Evolutionary conservation across 2,888 invertebrate species (phyloP), one percentile per base, ranked within the genome.

Genomic region (Macrophya annulata): DNA sequence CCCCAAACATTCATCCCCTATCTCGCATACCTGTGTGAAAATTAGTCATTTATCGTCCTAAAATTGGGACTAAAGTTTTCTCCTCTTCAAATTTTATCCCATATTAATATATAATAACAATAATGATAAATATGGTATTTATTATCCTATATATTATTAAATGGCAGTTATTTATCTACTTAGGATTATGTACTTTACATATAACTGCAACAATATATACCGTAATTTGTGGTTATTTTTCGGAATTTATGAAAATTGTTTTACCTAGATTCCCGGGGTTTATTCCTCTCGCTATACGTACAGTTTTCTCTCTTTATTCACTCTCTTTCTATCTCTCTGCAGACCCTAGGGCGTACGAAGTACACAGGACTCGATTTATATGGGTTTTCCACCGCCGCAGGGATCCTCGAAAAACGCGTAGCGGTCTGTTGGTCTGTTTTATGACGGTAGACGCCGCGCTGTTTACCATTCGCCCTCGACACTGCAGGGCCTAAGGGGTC

Each of bases 371-470:
- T 55, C 77, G 51, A 77, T 77, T 77, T 77, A 77, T 77, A 77
- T 77, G 77, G 77, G 77, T 77, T 77, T 77, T 55, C 68, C 48
- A 25, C 77, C 15, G 51, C 77, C 77, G 51, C 77, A 77, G 77
- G 77, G 51, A 77, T 77, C 51, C 77, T 77, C 55, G 77, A 77
- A 77, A 77, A 77, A 77, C 71, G 71, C 40, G 71, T 48, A 40
- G 71, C 76, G 55, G 81, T 62, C 59, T 62, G 40, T 81, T 62
- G 51, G 77, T 81, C 43, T 81, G 81, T 81, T 81, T 81, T 81
- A 81, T 62, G 59, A 62, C 81, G 81, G 59, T 51, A 79, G 55
- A 48, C 79, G 79, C 8, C 37, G 81, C 59, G 59, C 21, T 81
- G 81, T 81, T 81, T 81, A 59, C 81, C 81, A 62, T 81, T 40